Percentiles rank a stretch among this genome's conserved stretches.
phyloP scores from a whole-genome alignment of 2,113 vertebrate species.

The Marcusenius ussheri region DNA sequence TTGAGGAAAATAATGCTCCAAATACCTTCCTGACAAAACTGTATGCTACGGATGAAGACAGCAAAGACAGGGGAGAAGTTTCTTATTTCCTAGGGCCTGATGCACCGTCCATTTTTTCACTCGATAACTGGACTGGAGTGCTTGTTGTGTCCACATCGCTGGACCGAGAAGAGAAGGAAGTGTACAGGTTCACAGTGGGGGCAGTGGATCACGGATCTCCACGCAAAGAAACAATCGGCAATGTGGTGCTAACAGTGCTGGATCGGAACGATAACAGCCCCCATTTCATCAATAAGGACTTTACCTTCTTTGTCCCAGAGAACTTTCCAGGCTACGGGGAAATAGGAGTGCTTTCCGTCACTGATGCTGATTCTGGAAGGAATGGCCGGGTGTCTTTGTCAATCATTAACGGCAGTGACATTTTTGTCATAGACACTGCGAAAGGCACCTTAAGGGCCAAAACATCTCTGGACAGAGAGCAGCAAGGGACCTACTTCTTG shows the following conservation, averaged over 20 bases:
- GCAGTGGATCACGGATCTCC: slow-evolving; percentile 84
- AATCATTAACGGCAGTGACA: slow-evolving; percentile 87
- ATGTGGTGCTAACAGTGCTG: slow-evolving; percentile 76
- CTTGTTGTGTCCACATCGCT: slow-evolving; percentile 79
- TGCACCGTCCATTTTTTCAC: slow-evolving; percentile 75
- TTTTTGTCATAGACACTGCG: slow-evolving; percentile 94
- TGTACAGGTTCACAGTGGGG: slow-evolving; percentile 83
- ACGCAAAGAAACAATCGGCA: slow-evolving; percentile 80
- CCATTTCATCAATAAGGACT: slow-evolving; percentile 95
- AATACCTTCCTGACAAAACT: slow-evolving; percentile 81
- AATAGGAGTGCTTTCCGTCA: slow-evolving; percentile 90
- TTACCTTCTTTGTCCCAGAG: slow-evolving; percentile 96
- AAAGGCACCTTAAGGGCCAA: slow-evolving; percentile 84
- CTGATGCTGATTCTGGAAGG: slow-evolving; percentile 81
- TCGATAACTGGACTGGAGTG: slow-evolving; percentile 78
- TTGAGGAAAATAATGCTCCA: slow-evolving; percentile 89
- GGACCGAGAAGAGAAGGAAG: slow-evolving; percentile 91
- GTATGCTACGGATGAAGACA: slow-evolving; percentile 84
- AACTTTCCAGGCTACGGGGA: slow-evolving; percentile 95
- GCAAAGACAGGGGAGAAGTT: slow-evolving; percentile 72
- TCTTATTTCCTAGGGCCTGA: slow-evolving; percentile 82
- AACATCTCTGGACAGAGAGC: slow-evolving; percentile 85
- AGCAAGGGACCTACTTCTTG: slow-evolving; percentile 86
- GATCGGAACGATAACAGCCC: slow-evolving; percentile 98
- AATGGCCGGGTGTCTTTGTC: slow-evolving; percentile 95